Evolutionary conservation across 37 sponge, comb jelly and placozoan species (phyloP), one percentile per base, ranked within the genome.

Genomic region (Chondrosia reniformis): DNA sequence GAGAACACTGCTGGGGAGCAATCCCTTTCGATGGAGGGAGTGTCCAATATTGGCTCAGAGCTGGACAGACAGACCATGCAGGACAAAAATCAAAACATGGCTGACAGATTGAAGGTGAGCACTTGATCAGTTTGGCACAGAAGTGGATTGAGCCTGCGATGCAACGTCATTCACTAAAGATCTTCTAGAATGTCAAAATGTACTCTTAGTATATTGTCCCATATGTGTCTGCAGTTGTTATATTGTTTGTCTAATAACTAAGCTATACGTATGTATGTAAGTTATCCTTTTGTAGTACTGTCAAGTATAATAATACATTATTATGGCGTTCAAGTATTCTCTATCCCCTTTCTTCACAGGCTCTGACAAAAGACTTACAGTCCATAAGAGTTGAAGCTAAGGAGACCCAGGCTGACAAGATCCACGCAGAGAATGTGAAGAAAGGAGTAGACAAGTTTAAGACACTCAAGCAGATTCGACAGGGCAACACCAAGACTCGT

Each of bases 361-460:
- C 83, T 8, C 83, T 95, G 52, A 85, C 89, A 21, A 67, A 83
- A 38, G 92, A 95, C 57, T 81, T 95, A 63, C 84, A 89, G 25
- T 33, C 79, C 30, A 81, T 82, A 34, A 75, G 91, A 43, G 91
- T 88, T 52, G 91, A 85, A 21, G 46, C 88, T 52, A 95, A 91
- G 77, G 61, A 54, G 69, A 91, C 93, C 0, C 78, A 69, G 10
- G 37, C 66, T 80, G 99, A 98, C 54, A 74, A 87, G 12, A 88
- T 95, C 22, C 96, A 98, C 79, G 69, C 58, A 37, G 90, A 95
- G 67, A 95, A 95, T 65, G 79, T 89, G 38, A 89, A 87, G 81
- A 76, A 87, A 41, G 99, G 99, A 42, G 83, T 86, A 31, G 99
- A 98, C 88, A 98, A 98, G 87, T 98, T 95, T 87, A 98, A 98